Evolutionary conservation across 2,888 invertebrate genomes (phyloP), one percentile per base, ranked within the genome.

Genomic region (Danaus chrysippus): DNA sequence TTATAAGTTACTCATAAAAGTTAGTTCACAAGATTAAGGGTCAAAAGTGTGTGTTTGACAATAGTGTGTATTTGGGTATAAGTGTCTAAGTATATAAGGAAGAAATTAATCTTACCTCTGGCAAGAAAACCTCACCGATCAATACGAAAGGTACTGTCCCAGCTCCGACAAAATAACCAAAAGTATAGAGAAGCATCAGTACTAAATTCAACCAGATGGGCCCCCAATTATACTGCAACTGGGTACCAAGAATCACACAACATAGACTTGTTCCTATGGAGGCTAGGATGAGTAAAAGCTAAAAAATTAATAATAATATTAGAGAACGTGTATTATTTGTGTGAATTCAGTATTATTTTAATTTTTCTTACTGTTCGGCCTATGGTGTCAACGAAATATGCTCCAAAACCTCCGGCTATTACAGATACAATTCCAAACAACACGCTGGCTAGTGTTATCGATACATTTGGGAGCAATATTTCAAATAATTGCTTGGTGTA

Each of bases 401-500:
- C 88, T 9, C 82, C 78, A 3, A 78, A 1, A 1, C 84, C 64
- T 0, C 83, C 83, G 10, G 81, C 54, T 0, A 80, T 1, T 0
- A 86, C 76, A 0, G 65, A 68, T 5, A 81, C 61, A 0, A 79
- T 63, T 1, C 82, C 85, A 1, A 87, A 68, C 34, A 85, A 10
- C 0, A 85, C 74, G 19, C 81, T 79, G 61, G 82, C 76, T 1
- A 84, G n/a, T 0, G 78, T 82, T 0, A 87, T 58, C 0, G 87
- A 83, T 66, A 83, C 76, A 44, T 61, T 72, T 0, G 87, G 86
- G 0, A 85, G 72, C 0, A 84, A 84, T 56, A 81, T 75, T 0
- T 65, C 65, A 64, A 88, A 87, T 43, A 88, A 62, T 0, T 84
- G 84, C 10, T 78, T 81, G 0, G 87, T 86, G 64, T 84, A 87